phyloP scores from a whole-genome alignment of 2,113 vertebrate genomes.

The Hydrolagus affinis region DNA sequence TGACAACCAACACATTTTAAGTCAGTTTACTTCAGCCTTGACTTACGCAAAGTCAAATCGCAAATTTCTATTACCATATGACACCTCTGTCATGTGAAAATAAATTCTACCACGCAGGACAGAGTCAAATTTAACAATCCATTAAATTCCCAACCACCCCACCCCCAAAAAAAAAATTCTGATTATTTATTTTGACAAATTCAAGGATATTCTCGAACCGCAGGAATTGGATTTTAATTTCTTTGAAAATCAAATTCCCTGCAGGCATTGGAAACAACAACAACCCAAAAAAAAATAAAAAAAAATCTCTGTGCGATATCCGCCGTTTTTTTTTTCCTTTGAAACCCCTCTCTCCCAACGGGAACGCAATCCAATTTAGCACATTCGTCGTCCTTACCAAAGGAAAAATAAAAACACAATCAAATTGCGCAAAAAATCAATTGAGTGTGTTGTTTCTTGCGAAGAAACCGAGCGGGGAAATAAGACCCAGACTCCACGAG shows the following conservation, averaged over 20 bases:
- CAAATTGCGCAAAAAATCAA: neutral
- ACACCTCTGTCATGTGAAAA: no score
- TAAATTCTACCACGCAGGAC: no score
- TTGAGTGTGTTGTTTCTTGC: neutral
- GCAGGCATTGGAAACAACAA: no score
- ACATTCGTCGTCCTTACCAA: neutral
- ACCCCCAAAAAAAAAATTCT: no score
- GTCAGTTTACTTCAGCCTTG: neutral
- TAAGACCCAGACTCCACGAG: neutral
- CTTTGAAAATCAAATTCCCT: neutral
- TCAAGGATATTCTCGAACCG: no score
- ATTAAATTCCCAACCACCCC: no score
- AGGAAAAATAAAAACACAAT: neutral
- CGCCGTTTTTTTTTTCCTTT: neutral
- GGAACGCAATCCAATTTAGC: neutral
- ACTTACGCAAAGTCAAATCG: no score
- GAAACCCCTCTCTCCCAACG: neutral
- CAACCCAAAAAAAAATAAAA: no score
- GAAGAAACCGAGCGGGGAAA: neutral
- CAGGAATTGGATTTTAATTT: neutral
- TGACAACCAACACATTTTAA: neutral
- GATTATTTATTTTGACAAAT: no score
- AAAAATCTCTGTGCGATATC: neutral
- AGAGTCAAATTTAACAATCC: no score
- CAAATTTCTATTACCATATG: no score